A percentile compares a stretch with the other conserved stretches of the same genome.
These are phyloP conservation scores for Eupithecia centaureata DNA, from an alignment of 2,888 invertebrate genomes.

Conservation along the genomic window DNA sequence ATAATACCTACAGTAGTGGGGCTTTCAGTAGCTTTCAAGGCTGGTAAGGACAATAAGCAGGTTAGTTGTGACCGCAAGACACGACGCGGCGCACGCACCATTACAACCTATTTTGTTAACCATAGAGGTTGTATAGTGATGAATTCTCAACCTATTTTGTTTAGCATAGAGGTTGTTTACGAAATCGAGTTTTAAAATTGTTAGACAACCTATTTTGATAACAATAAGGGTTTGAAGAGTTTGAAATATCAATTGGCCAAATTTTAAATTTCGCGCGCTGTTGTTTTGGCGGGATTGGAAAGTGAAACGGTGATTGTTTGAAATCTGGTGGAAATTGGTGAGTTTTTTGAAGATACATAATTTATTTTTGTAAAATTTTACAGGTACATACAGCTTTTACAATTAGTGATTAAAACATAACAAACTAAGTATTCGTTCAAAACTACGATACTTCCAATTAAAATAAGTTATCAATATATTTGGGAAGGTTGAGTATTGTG, in stretches of 20 bases:
- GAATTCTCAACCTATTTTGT: conserved; percentile 12
- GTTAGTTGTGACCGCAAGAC: conserved; percentile 68
- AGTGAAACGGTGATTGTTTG: conserved; percentile 45
- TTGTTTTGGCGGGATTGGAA: conserved; percentile 56
- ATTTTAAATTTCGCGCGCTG: conserved; percentile 54
- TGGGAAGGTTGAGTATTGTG: neutral
- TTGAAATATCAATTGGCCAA: neutral
- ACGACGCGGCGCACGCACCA: conserved; percentile 71
- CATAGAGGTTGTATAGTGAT: conserved; percentile 71
- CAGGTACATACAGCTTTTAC: neutral
- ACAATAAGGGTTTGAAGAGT: conserved; percentile 7
- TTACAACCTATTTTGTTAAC: conserved; percentile 69
- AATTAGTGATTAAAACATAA: neutral
- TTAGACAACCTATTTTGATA: conserved; percentile 37
- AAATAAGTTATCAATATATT: neutral
- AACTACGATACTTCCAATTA: neutral
- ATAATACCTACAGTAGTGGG: conserved; percentile 50
- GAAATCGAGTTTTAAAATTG: conserved; percentile 60
- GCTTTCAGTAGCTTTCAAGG: conserved; percentile 79
- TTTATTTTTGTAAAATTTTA: neutral
- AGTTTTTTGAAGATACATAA: conserved; percentile 43
- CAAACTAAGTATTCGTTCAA: neutral
- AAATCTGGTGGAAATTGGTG: conserved; percentile 51
- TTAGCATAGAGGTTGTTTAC: conserved; percentile 18
- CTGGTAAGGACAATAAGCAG: conserved; percentile 53